Conservation (phyloP, 2,797 vertebrate species). For the Pangasius larnaudii region DNA sequence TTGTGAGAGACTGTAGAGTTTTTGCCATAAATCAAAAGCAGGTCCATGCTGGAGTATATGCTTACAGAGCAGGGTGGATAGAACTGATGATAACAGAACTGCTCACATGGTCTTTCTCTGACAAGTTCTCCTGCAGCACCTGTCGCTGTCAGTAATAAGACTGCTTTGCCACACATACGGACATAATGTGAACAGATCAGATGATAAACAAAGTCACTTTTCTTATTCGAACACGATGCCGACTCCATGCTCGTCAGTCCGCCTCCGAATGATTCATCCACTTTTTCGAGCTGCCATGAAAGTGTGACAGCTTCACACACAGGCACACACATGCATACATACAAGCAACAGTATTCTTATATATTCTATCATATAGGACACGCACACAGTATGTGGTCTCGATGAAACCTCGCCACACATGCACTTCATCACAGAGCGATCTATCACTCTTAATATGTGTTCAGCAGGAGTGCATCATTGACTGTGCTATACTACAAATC, state of each 20-base stretch:
- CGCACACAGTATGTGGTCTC: neutral
- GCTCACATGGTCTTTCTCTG: slow-evolving; percentile 41
- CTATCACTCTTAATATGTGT: neutral
- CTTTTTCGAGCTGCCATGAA: slow-evolving; percentile 2
- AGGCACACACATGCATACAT: slow-evolving; percentile 15
- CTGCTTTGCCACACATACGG: slow-evolving; percentile 56
- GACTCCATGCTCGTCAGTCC: slow-evolving; percentile 28
- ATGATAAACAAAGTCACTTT: slow-evolving; percentile 62
- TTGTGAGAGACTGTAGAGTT: slow-evolving; percentile 13
- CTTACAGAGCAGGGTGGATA: slow-evolving; percentile 44
- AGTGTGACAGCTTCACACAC: slow-evolving; percentile 36
- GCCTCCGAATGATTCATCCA: slow-evolving; percentile 27
- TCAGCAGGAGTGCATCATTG: neutral
- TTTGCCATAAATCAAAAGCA: slow-evolving; percentile 29
- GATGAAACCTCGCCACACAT: slow-evolving; percentile 2
- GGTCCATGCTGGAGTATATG: slow-evolving; percentile 48
- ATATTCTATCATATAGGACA: slow-evolving; percentile 13
- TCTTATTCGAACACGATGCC: slow-evolving; percentile 50
- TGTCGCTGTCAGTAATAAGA: slow-evolving; percentile 63
- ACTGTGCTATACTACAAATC: neutral
- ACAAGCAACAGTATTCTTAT: slow-evolving; percentile 2
- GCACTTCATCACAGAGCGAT: neutral
- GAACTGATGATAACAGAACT: slow-evolving; percentile 49
- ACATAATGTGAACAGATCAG: slow-evolving; percentile 65
- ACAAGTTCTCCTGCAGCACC: slow-evolving; percentile 51